Percentiles rank a stretch among this genome's conserved stretches.
These are phyloP conservation scores for Macrotis lagotis DNA, from an alignment of 2,113 vertebrate genomes.

Conservation along the genomic window DNA sequence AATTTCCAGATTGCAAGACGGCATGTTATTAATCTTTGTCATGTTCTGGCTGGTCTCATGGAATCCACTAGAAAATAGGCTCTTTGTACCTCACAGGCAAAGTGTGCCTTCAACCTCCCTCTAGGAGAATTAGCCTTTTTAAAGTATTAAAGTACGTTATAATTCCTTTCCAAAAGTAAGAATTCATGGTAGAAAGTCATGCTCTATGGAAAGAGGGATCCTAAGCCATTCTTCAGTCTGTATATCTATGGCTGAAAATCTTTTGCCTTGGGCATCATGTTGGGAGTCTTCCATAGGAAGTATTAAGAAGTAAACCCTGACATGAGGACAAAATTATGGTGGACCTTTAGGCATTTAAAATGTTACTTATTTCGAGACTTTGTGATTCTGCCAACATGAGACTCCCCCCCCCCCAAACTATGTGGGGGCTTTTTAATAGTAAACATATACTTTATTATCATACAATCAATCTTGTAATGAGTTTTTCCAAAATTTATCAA, in stretches of 20 bases:
- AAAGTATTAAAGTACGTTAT: neutral
- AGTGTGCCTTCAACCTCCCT: neutral
- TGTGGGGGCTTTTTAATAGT: neutral
- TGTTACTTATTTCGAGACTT: neutral
- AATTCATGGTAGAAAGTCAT: neutral
- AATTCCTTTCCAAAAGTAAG: neutral
- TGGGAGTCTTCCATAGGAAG: rapidly evolving
- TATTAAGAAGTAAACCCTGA: too few relatives aligned
- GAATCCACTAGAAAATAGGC: slow-evolving; percentile 8
- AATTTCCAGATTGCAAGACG: slow-evolving; percentile 16
- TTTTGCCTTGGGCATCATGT: too few relatives aligned
- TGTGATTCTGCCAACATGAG: neutral
- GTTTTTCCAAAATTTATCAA: neutral
- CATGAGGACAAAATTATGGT: neutral
- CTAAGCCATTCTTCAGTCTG: rapidly evolving
- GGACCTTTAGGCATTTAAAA: neutral
- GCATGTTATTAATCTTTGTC: slow-evolving; percentile 15
- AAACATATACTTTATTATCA: neutral
- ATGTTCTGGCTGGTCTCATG: neutral
- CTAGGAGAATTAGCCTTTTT: too few relatives aligned
- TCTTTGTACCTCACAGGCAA: neutral
- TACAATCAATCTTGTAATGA: neutral
- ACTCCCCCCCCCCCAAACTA: neutral
- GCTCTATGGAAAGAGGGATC: rapidly evolving
- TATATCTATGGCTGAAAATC: neutral